phyloP scores from a whole-genome alignment of 2,113 vertebrate genomes.

The Pelobates fuscus region DNA sequence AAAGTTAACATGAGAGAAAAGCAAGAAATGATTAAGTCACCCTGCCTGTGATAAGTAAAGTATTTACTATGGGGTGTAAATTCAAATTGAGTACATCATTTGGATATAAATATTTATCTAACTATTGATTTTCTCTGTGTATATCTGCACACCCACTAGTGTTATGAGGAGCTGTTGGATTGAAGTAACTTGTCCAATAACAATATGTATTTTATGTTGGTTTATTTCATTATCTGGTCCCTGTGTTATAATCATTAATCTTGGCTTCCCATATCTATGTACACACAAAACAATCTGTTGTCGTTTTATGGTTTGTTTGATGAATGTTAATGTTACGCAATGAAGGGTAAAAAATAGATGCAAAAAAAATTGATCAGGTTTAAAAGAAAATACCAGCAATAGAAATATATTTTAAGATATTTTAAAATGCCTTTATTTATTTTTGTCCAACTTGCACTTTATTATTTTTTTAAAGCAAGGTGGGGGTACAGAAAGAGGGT shows the following conservation, averaged over 20 bases:
- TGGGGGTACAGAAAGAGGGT: too few species aligned
- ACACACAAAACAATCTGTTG: neutral
- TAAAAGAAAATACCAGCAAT: too few species aligned
- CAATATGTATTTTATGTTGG: neutral
- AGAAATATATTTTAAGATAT: too few species aligned
- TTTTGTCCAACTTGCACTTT: too few species aligned
- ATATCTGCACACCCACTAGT: neutral
- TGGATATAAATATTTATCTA: constrained; percentile 25
- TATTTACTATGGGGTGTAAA: constrained; percentile 19
- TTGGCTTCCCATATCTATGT: neutral
- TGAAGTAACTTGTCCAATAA: neutral
- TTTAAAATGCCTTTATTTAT: too few species aligned
- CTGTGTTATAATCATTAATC: neutral
- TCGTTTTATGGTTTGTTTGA: neutral
- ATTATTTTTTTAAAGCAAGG: too few species aligned
- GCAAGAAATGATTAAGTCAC: neutral
- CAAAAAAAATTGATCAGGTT: too few species aligned
- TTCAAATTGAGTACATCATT: neutral
- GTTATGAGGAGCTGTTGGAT: neutral
- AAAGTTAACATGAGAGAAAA: too few species aligned
- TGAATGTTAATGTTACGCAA: neutral
- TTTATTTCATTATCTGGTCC: neutral
- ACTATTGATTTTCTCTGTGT: neutral
- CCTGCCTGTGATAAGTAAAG: constrained; percentile 9
- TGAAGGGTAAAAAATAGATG: too few species aligned